Percentiles rank a stretch among this genome's conserved stretches.
These are phyloP conservation scores for Meda fulgida DNA, from an alignment of 2,797 vertebrate genomes.

Conservation along the genomic window DNA sequence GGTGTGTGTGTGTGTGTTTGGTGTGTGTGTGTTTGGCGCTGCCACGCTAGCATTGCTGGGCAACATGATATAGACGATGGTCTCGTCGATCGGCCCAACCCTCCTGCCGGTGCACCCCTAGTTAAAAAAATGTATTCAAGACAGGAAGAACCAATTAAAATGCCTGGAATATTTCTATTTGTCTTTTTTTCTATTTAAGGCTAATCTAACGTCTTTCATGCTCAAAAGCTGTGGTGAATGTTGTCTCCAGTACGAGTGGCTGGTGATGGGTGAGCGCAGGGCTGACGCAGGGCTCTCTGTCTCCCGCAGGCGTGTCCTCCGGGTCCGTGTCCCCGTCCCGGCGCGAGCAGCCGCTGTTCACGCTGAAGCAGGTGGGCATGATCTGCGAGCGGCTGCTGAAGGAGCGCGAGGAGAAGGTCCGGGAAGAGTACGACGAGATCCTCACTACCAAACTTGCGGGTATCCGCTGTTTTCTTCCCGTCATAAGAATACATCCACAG, in stretches of 20 bases:
- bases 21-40: too few species aligned
- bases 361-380: conserved; percentile 97
- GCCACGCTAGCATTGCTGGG: too few species aligned
- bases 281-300: neutral
- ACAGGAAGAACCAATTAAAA: neutral
- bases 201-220: neutral
- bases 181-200: too few species aligned
- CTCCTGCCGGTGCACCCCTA: too few species aligned
- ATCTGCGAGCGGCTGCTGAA: conserved; percentile 98
- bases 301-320: conserved; percentile 76
- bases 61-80: too few species aligned
- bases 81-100: too few species aligned
- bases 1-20: too few species aligned
- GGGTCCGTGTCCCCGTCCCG: conserved; percentile 89
- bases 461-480: conserved; percentile 62
- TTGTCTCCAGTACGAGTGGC: neutral
- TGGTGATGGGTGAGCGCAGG: neutral
- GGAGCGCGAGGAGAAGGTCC: conserved; percentile 96
- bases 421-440: conserved; percentile 98
- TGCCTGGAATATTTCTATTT: neutral
- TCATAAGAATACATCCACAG: neutral
- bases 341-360: conserved; percentile 97
- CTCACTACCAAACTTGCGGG: conserved; percentile 97
- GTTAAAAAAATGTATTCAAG: neutral
- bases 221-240: neutral